phyloP scores from a whole-genome alignment of 2,113 vertebrate genomes.

The Rhinoderma darwinii region DNA sequence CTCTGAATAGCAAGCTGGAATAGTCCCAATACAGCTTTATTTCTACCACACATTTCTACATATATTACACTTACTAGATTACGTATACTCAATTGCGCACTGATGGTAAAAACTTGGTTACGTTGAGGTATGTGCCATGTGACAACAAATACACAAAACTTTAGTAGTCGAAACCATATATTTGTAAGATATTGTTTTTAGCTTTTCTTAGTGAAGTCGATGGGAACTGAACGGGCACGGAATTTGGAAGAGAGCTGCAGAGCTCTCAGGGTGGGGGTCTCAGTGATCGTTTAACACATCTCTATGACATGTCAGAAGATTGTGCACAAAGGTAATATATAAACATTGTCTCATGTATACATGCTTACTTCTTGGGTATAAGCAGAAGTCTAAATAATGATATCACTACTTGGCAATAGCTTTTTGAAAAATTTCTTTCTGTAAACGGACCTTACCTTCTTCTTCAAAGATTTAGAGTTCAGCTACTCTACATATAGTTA shows the following conservation, averaged over 20 bases:
- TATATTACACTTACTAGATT: neutral
- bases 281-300: neutral
- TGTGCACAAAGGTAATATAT: neutral
- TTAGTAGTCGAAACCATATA: neutral
- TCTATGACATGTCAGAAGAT: neutral
- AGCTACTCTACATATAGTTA: neutral
- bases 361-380: neutral
- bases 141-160: neutral
- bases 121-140: neutral
- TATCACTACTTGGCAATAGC: neutral
- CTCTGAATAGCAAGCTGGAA: conserved; percentile 20
- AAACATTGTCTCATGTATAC: neutral
- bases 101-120: neutral
- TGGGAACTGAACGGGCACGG: neutral
- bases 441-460: no score
- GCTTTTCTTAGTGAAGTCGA: neutral
- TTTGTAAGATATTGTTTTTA: neutral
- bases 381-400: neutral
- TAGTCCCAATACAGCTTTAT: neutral
- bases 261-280: neutral
- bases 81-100: neutral
- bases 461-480: no score
- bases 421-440: neutral
- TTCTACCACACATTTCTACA: neutral
- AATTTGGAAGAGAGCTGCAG: neutral